Base-by-base conservation (phyloP, 2,797 vertebrate species). In the Esox masquinongy region DNA sequence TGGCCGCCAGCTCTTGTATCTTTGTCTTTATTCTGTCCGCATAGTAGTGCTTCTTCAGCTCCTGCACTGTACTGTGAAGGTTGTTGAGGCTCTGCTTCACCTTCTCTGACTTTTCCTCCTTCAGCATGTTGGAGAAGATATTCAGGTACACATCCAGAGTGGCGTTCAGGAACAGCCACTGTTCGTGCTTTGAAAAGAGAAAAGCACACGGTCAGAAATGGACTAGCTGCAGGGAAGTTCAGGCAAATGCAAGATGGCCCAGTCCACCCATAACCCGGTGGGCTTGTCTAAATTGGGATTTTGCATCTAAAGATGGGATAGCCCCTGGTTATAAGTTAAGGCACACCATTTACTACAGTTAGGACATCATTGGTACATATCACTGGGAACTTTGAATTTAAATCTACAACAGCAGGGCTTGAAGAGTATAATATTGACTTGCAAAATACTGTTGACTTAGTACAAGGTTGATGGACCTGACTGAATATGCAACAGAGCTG, bases 41-140 rank as follows among this genome's bases (percentile, higher is more conserved):
- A 29, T 36, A 63, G 11, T 4, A 22, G 2, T 15, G 17, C 9
- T 17, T 70, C 67, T 19, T 73, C 70, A 76, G 67, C 1, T 56
- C 6, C 15, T 69, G 36, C 26, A 80, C 31, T 9, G 19, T 12
- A 5, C 39, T 3, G 6, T 6, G 64, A 16, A 66, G 64, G 16
- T 2, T 19, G 29, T 8, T 31, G 56, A 66, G 64, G 15, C 5
- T 16, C 64, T 19, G 16, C 26, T 17, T 17, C 5, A 17, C 64
- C 6, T 36, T 0, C 29, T 31, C 26, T 31, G 56, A 24, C 31
- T 19, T 4, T 16, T 17, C 12, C 64, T 34, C 17, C 14, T 36
- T 31, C 71, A 70, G 75, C 74, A 80, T 80, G 74, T 68, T 24
- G 19, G 74, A 64, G 51, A 80, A 59, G 31, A 80, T 80, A 29